These are phyloP conservation scores for Diabrotica undecimpunctata DNA, from an alignment of 1,140 invertebrate species.

Conservation along the genomic window DNA sequence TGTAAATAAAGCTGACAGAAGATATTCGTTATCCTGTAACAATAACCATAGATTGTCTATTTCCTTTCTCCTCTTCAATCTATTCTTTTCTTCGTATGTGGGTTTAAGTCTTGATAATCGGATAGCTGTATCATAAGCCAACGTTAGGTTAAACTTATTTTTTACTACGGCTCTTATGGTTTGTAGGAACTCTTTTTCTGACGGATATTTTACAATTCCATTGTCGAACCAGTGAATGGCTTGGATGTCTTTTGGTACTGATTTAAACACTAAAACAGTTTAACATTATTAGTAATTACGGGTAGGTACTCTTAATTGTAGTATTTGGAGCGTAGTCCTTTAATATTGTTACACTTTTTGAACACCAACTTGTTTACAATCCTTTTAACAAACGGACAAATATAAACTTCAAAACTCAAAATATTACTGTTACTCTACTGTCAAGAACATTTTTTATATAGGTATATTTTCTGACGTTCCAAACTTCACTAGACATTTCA, in stretches of 20 bases:
- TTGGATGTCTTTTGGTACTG: conserved; percentile 43
- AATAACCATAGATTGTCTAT: conserved; percentile 62
- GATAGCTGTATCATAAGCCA: conserved; percentile 49
- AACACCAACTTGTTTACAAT: too few species aligned
- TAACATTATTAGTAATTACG: too few species aligned
- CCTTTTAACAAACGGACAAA: too few species aligned
- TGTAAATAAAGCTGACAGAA: conserved; percentile 57
- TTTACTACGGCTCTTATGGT: conserved; percentile 53
- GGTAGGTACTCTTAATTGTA: too few species aligned
- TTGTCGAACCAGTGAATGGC: conserved; percentile 51
- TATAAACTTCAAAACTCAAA: too few species aligned
- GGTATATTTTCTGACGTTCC: too few species aligned
- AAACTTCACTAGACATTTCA: too few species aligned
- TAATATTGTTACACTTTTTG: too few species aligned
- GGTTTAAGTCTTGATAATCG: conserved; percentile 49
- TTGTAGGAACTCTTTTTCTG: conserved; percentile 52
- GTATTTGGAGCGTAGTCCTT: too few species aligned
- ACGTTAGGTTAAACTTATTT: conserved; percentile 53
- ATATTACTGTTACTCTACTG: too few species aligned
- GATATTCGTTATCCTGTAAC: conserved; percentile 64
- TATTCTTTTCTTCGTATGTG: conserved; percentile 47
- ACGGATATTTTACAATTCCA: conserved; percentile 51
- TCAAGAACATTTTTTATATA: too few species aligned
- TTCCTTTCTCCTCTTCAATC: conserved; percentile 49
- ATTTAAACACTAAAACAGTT: conserved; percentile 53